Evolutionary conservation across 2,797 vertebrate genomes (phyloP).

Genomic region (Characodon lateralis): DNA sequence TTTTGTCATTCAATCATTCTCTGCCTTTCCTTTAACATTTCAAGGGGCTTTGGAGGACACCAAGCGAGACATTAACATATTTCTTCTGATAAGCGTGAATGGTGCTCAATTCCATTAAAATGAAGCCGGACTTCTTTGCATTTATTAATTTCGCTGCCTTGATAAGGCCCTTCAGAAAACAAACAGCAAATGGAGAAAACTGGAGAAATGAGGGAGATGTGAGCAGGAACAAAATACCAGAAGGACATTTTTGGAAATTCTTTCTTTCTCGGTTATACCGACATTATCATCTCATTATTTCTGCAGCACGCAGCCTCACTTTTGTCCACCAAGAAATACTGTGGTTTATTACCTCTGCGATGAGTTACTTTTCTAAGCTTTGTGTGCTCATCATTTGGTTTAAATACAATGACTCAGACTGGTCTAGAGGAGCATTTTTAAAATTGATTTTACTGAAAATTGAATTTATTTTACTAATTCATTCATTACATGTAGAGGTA

Average conservation of each 20-base stretch:
- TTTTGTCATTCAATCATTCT: constrained; percentile 50
- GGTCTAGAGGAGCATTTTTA: neutral
- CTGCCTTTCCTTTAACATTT: constrained; percentile 37
- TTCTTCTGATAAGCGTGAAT: constrained; percentile 68
- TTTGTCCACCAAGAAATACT: neutral
- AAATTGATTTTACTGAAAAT: neutral
- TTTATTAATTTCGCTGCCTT: constrained; percentile 65
- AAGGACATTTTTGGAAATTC: neutral
- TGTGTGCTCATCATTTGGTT: neutral
- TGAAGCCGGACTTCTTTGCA: constrained; percentile 59
- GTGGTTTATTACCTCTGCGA: neutral
- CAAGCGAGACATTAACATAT: constrained; percentile 66
- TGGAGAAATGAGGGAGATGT: constrained; percentile 17
- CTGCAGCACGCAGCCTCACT: neutral
- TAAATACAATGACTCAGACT: neutral
- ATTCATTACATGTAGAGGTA: neutral
- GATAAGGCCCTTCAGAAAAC: constrained; percentile 50
- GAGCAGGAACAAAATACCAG: constrained; percentile 14
- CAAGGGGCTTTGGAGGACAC: constrained; percentile 46
- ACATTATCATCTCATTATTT: constrained; percentile 1
- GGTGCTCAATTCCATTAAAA: constrained; percentile 71
- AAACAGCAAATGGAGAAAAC: constrained; percentile 45
- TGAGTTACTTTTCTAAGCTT: neutral
- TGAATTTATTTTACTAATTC: neutral
- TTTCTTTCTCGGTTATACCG: constrained; percentile 6